phyloP scores from a whole-genome alignment of 2,888 invertebrate species.

The Apodemia hepburni region DNA sequence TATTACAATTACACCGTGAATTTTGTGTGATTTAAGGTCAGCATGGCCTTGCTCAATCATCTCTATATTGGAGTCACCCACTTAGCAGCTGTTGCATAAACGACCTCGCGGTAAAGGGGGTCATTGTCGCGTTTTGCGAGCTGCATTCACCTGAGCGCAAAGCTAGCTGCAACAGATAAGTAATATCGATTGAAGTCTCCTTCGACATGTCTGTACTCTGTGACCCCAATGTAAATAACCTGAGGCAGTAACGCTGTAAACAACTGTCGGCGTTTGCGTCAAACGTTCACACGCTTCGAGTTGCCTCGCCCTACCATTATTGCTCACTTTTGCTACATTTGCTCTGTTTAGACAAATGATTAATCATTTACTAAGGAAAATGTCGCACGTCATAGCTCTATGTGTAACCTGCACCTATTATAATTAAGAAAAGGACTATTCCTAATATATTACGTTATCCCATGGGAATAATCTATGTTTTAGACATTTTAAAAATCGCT shows the following conservation, averaged over 20 bases:
- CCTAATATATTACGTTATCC: too few relatives aligned
- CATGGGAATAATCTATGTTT: too few relatives aligned
- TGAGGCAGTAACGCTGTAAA: constrained; percentile 62
- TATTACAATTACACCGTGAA: not conserved
- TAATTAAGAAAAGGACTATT: not conserved
- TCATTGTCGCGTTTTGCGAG: constrained; percentile 67
- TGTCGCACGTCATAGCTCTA: not conserved
- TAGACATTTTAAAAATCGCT: too few relatives aligned
- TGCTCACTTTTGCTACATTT: constrained; percentile 30
- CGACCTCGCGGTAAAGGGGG: constrained; percentile 72
- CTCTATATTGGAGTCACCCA: constrained; percentile 57
- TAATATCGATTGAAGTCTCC: constrained; percentile 49
- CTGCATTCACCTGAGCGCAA: constrained; percentile 41
- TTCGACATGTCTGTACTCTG: constrained; percentile 61
- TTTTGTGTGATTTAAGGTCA: constrained; percentile 37
- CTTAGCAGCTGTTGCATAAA: constrained; percentile 67
- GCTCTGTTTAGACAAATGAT: constrained; percentile 14
- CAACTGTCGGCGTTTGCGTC: constrained; percentile 70
- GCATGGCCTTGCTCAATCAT: constrained; percentile 58
- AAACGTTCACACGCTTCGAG: constrained; percentile 49
- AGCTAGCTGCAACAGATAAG: constrained; percentile 50
- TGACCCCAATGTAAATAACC: constrained; percentile 80
- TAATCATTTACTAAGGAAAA: not conserved
- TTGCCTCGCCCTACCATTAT: constrained; percentile 41
- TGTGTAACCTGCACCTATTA: not conserved